A percentile compares a stretch with the other conserved stretches of the same genome.
Conservation (phyloP, 2,888 invertebrate species). For the Sinohyriopsis cumingii region DNA sequence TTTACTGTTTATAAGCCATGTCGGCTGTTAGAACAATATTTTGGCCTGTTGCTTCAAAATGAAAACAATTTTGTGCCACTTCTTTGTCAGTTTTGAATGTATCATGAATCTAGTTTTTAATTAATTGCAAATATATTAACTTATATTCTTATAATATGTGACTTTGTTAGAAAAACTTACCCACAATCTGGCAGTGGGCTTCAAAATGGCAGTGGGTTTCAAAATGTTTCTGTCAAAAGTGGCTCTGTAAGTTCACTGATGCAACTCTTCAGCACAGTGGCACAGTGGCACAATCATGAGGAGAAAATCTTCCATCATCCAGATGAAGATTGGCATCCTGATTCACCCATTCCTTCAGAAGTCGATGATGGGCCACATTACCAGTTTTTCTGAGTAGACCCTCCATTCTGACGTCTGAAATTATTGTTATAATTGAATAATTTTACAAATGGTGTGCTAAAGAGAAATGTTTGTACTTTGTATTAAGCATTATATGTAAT, state of each 20-base stretch:
- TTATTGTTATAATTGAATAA: too few relatives aligned
- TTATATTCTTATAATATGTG: too few relatives aligned
- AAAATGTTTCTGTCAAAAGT: conserved; percentile 84
- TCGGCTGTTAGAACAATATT: too few relatives aligned
- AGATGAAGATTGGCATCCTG: conserved; percentile 78
- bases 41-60: too few relatives aligned
- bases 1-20: too few relatives aligned
- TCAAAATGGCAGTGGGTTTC: conserved; percentile 87
- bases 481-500: too few relatives aligned
- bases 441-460: too few relatives aligned
- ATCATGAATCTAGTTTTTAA: too few relatives aligned
- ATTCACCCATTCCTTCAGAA: conserved; percentile 79
- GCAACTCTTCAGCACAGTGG: conserved; percentile 90
- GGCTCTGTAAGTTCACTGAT: conserved; percentile 91
- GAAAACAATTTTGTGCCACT: too few relatives aligned
- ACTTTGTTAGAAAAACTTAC: conserved; percentile 38
- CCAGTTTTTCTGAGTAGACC: conserved; percentile 93
- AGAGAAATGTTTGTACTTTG: too few relatives aligned
- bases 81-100: too few relatives aligned
- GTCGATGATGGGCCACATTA: conserved; percentile 89
- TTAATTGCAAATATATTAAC: too few relatives aligned
- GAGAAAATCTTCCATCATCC: conserved; percentile 83
- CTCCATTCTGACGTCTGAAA: conserved; percentile 86
- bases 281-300: conserved; percentile 95
- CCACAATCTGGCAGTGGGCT: conserved; percentile 83